Base-by-base conservation (phyloP, 1,140 invertebrate species). In the Pseudomyrmex dendroicus region DNA sequence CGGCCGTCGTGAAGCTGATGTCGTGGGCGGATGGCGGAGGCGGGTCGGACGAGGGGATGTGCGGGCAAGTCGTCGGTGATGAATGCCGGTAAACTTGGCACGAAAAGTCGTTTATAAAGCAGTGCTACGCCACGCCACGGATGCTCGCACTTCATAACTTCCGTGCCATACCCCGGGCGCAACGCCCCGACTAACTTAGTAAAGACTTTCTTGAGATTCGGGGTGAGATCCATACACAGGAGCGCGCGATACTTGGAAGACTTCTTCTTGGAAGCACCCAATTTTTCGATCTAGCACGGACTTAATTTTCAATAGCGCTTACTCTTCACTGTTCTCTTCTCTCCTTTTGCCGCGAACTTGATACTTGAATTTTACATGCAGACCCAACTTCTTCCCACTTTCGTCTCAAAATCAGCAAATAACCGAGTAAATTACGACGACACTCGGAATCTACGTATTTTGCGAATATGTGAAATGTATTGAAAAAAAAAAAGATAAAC, bases 21-120 rank as follows among this genome's bases (percentile, higher is more conserved):
- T 86, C 87, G 73, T 66, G 84, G 87, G 59, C 77, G 87, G 84
- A 88, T 88, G 82, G 84, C 56, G 67, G 87, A 77, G 73, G 67
- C 22, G 61, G 73, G 50, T 76, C 52, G 57, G 50, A 3, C 70
- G 50, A 25, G 78, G 80, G 87, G n/a, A n/a, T n/a, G n/a, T 73
- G 73, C 57, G 73, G 73, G 89, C 80, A 86, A 85, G 86, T 90
- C 90, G 87, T 83, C 86, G 74, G 91, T 92, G 92, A 92, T 92
- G 92, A 92, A 92, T 92, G 92, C 90, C 85, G 88, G 90, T 88
- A 92, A 92, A 92, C 90, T 92, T 92, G 68, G 89, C 91, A 88
- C 91, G 91, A 92, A 92, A 92, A 92, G 91, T 92, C 92, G 91
- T 92, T 92, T 92, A 92, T 92, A 92, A 92, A 91, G 89, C 89